phyloP scores from a whole-genome alignment of 2,113 vertebrate species.

The Rhodinocichla rosea region DNA sequence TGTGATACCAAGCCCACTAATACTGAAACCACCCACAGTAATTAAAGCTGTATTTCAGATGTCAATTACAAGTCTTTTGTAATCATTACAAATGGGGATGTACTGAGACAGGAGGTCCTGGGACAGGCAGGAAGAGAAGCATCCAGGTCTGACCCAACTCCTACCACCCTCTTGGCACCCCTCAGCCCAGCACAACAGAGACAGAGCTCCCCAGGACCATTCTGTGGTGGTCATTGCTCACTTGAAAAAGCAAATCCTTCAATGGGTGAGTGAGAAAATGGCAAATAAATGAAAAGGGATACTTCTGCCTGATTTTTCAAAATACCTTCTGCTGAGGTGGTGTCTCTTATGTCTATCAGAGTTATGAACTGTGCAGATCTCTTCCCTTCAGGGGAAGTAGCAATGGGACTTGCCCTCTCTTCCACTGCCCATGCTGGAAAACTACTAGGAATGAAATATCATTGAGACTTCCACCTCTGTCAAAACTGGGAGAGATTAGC shows the following conservation, averaged over 20 bases:
- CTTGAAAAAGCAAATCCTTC: neutral
- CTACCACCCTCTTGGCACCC: rapidly evolving
- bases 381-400: neutral
- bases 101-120: neutral
- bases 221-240: rapidly evolving
- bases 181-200: neutral
- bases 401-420: neutral
- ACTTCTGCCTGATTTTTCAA: neutral
- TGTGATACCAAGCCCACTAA: rapidly evolving
- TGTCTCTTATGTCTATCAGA: neutral
- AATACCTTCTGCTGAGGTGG: neutral
- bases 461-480: neutral
- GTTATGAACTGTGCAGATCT: neutral
- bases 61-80: neutral
- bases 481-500: neutral
- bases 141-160: neutral
- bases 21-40: neutral
- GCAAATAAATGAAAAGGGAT: neutral
- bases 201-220: neutral
- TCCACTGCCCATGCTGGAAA: neutral
- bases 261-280: neutral
- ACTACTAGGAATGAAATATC: neutral
- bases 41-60: neutral
- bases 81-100: neutral
- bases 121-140: neutral